A percentile compares a stretch with the other conserved stretches of the same genome.
These are phyloP conservation scores for Steinernema scapterisci DNA, from an alignment of 2,888 invertebrate genomes.

Conservation along the genomic window DNA sequence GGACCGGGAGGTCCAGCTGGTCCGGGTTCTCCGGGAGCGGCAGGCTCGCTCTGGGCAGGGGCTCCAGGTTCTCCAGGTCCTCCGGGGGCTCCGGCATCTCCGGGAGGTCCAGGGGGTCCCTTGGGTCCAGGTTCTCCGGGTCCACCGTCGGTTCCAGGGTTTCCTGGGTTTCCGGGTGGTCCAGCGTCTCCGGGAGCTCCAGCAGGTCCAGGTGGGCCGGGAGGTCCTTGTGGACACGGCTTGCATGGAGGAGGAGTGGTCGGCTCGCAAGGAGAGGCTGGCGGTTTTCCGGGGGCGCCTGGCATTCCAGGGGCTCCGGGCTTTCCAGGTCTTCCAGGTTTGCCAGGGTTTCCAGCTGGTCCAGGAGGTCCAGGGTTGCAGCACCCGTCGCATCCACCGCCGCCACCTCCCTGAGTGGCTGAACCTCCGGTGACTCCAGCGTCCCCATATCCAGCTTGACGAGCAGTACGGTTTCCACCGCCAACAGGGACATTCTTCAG, in stretches of 20 bases:
- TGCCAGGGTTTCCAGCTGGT: not conserved
- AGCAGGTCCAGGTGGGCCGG: conserved; percentile 18
- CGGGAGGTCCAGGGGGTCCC: not conserved
- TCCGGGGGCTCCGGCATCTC: conserved; percentile 24
- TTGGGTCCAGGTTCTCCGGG: conserved; percentile 24
- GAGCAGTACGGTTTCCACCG: conserved; percentile 24
- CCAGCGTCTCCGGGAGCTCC: conserved; percentile 28
- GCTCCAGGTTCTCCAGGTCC: conserved; percentile 24
- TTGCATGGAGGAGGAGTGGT: conserved; percentile 29
- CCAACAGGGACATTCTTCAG: conserved; percentile 28
- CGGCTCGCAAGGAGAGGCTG: conserved; percentile 4
- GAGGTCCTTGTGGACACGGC: conserved; percentile 29
- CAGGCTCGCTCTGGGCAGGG: conserved; percentile 7
- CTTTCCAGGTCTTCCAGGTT: conserved; percentile 27
- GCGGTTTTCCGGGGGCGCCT: conserved; percentile 26
- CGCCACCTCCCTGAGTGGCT: not conserved
- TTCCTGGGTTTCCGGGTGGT: conserved; percentile 19
- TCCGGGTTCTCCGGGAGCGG: conserved; percentile 15
- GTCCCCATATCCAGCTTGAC: conserved; percentile 29
- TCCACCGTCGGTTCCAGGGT: not conserved
- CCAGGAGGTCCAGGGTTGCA: conserved; percentile 33
- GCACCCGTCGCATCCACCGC: not conserved
- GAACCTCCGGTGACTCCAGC: conserved; percentile 15
- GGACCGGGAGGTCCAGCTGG: conserved; percentile 22
- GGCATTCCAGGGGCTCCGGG: conserved; percentile 27